Base-by-base conservation (phyloP, 2,888 invertebrate species). In the Autographa pulchrina region DNA sequence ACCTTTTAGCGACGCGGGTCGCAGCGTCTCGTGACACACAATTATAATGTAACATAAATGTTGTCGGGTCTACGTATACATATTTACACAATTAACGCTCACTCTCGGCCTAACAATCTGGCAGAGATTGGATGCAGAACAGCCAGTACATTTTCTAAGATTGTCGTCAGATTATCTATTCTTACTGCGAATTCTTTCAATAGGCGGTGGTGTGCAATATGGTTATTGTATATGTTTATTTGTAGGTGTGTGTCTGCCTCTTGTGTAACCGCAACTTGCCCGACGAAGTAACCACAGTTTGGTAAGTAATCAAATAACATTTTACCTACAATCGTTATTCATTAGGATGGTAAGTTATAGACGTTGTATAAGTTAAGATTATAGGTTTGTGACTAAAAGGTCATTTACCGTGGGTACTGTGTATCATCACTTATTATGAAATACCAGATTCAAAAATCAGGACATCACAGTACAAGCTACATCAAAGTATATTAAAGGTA, bases 231-330 rank as follows among this genome's bases (percentile, higher is more conserved):
- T 69, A 74, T 79, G 54, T 68, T 65, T 65, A 54, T 69, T 65
- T 54, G 62, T 60, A 56, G 25, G 32, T 64, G 56, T 69, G 60
- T 66, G 70, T 73, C 38, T 31, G 65, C 58, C 59, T 64, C 67
- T 82, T 84, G 75, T 65, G 80, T 75, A 84, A 83, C 84, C 82
- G 68, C 78, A 82, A 64, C 62, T 69, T 68, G 60, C 72, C 56
- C 66, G 32, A 63, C 61, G 59, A 65, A 25, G 66, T 70, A 64
- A 75, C 83, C 74, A 71, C 74, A 64, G 66, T 71, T 64, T 18
- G 54, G 65, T 54, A 56, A 54, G 78, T 80, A 78, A 83, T 72
- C 76, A 77, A 77, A 84, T 81, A 79, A 60, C 76, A 75, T 69
- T 75, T 83, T 76, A 72, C 64, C 69, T 52, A 71, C 75, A 78